Base-by-base conservation (phyloP, 2,888 invertebrate genomes). In the Acleris emargana region DNA sequence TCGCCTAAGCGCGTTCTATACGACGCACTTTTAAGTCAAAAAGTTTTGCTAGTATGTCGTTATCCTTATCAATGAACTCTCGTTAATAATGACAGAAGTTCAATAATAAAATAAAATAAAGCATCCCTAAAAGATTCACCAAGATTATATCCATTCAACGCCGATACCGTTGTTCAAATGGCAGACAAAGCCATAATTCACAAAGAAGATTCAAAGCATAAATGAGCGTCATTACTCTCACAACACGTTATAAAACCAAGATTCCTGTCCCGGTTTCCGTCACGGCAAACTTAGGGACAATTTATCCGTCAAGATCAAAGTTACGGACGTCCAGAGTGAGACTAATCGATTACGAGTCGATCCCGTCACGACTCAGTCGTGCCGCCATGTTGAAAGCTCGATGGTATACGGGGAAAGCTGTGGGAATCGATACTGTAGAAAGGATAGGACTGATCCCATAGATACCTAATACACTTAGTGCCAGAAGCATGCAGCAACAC, bases 341-440 rank as follows among this genome's bases (percentile, higher is more conserved):
- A 72, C 86, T 76, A 86, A 84, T 86, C 79, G 82, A 84, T 83
- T 82, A 78, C 74, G 71, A 71, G 73, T 76, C 73, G 79, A 78
- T 80, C 79, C 83, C 76, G 76, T 74, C 77, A 70, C 64, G 64
- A 64, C 54, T 59, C 60, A 22, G 66, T 82, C 81, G 83, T 84
- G 84, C 73, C 75, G 75, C 60, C 64, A 61, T 60, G 68, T 70
- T 67, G 69, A 69, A 68, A 69, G 72, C 72, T 75, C 69, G 70
- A 73, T 71, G 71, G 72, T 71, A 73, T 69, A 61, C 60, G 67
- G 79, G 78, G 84, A 84, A 84, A 82, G 84, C 78, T 77, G 75
- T 80, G 78, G 79, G 80, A 84, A 77, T 76, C 72, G 73, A 73
- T 59, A 42, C 59, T 17, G 22, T 70, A 73, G 68, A 74, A 78